Percentiles rank a stretch among this genome's conserved stretches.
phyloP scores from a whole-genome alignment of 2,113 vertebrate species.

The Hemicordylus capensis region DNA sequence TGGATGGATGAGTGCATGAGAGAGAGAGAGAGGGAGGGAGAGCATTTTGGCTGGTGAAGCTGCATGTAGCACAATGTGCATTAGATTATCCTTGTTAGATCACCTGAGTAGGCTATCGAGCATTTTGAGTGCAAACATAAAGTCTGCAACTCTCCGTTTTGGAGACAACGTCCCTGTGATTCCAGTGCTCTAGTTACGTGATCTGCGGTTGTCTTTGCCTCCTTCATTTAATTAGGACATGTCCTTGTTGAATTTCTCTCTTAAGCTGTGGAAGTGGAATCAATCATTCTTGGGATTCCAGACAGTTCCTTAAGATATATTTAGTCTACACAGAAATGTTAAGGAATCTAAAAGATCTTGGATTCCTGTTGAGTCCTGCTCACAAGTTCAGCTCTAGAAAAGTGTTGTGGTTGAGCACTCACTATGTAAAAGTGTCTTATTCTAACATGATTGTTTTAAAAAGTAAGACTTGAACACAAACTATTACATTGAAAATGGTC shows the following conservation, averaged over 20 bases:
- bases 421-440: neutral
- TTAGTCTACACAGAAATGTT: neutral
- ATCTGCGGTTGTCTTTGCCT: neutral
- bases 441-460: neutral
- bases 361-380: neutral
- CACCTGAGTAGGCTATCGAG: neutral
- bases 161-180: neutral
- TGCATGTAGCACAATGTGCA: neutral
- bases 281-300: neutral
- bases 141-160: neutral
- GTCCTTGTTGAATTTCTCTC: neutral
- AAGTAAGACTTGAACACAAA: neutral
- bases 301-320: neutral
- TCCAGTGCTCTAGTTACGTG: neutral
- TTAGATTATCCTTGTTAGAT: neutral
- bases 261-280: neutral
- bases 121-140: accelerated
- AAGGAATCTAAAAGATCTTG: neutral
- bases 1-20: neutral
- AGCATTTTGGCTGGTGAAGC: neutral
- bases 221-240: neutral
- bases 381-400: neutral
- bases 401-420: neutral
- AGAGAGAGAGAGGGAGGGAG: no score
- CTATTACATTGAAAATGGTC: neutral